Evolutionary conservation across 2,113 vertebrate genomes (phyloP).

Genomic region (Rynchops niger): DNA sequence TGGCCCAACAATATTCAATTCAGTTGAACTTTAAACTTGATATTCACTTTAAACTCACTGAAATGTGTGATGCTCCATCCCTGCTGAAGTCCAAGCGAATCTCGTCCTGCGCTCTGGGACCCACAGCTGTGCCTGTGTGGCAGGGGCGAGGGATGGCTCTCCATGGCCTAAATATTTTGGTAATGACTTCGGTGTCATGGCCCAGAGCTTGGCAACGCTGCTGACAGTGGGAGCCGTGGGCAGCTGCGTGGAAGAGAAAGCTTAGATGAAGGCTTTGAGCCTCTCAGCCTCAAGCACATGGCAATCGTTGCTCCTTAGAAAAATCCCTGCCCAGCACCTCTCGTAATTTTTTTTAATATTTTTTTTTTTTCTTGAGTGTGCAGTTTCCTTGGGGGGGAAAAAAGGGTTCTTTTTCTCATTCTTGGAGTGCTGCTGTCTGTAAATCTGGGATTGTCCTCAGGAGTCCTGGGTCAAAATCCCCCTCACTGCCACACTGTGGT

Average conservation of each 20-base stretch:
- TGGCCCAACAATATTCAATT: not conserved
- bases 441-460: not conserved
- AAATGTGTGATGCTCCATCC: not conserved
- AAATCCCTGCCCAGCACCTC: not conserved
- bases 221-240: not conserved
- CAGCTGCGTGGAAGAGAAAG: not conserved
- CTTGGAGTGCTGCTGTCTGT: not conserved
- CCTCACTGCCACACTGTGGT: rapidly evolving
- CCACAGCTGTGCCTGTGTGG: not conserved
- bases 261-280: not conserved
- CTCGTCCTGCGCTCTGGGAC: not conserved
- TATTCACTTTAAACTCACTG: not conserved
- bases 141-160: not conserved
- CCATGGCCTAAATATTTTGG: slow-evolving; percentile 38
- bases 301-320: not conserved
- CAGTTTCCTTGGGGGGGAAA: not conserved
- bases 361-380: not conserved
- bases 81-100: not conserved
- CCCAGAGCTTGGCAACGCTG: not conserved
- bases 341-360: rapidly evolving
- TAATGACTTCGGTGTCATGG: slow-evolving; percentile 36
- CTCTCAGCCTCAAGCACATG: not conserved
- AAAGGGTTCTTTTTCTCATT: not conserved
- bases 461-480: not conserved
- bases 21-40: not conserved